phyloP scores from a whole-genome alignment of 2,888 invertebrate species.

The Epinotia brunnichana region DNA sequence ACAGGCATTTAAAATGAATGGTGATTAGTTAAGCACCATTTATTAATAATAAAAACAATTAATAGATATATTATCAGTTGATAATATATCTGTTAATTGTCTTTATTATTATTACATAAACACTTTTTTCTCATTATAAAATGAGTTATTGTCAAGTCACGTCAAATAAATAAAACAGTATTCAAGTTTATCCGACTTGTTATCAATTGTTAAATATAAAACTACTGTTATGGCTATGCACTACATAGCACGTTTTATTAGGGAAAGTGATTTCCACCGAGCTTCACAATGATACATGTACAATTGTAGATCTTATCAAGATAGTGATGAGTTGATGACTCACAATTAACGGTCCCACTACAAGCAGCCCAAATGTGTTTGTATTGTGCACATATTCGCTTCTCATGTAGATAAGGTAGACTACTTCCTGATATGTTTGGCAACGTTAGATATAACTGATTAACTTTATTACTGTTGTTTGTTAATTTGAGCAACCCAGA shows the following conservation, averaged over 20 bases:
- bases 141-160: not conserved
- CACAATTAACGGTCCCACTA: constrained; percentile 32
- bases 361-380: constrained; percentile 1
- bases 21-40: no score
- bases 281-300: constrained; percentile 11
- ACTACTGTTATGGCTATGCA: constrained; percentile 4
- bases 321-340: constrained; percentile 29
- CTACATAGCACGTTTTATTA: constrained; percentile 27
- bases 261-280: constrained; percentile 13
- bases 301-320: constrained; percentile 31
- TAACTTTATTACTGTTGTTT: not conserved
- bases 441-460: not conserved
- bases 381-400: not conserved
- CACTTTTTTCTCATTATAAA: not conserved
- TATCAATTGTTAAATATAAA: not conserved
- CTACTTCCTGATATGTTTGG: not conserved
- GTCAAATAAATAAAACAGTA: not conserved
- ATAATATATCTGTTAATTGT: no score
- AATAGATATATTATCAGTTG: no score
- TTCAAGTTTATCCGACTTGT: not conserved
- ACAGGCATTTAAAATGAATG: no score
- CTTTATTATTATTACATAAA: not conserved
- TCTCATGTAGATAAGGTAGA: constrained; percentile 5
- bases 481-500: no score
- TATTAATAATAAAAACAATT: no score